These are phyloP conservation scores for Cremastinae sp. DNA, from an alignment of 2,888 invertebrate species.

Conservation along the genomic window DNA sequence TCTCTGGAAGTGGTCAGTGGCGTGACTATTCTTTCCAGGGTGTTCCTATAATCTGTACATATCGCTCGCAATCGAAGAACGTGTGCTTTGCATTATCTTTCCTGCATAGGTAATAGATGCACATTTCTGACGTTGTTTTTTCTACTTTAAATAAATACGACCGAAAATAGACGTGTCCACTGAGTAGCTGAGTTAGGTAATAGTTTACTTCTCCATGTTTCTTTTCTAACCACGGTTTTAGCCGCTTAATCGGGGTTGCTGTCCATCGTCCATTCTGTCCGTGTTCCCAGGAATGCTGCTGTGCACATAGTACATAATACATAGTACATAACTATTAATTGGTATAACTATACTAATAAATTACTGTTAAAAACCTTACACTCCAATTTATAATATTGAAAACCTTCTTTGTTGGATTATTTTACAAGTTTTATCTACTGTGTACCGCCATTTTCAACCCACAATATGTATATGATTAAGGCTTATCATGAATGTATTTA, in stretches of 20 bases:
- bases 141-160: constrained; percentile 49
- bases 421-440: no score
- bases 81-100: constrained; percentile 54
- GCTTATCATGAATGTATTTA: no score
- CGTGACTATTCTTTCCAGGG: no score
- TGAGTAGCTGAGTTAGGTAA: constrained; percentile 58
- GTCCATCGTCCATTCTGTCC: constrained; percentile 60
- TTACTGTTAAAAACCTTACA: no score
- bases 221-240: constrained; percentile 45
- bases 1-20: background rate
- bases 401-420: no score
- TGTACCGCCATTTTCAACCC: no score
- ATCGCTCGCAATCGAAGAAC: constrained; percentile 47
- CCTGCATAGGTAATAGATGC: constrained; percentile 24
- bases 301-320: constrained; percentile 33
- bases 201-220: constrained; percentile 58
- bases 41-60: background rate
- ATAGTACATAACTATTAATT: constrained; percentile 47
- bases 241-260: constrained; percentile 36
- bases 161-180: constrained; percentile 60
- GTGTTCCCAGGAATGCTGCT: constrained; percentile 62
- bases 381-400: no score
- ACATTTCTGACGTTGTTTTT: constrained; percentile 22
- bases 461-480: no score
- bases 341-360: no score